Base-by-base conservation (phyloP, 1,140 invertebrate genomes). In the Megalonaias nervosa region DNA sequence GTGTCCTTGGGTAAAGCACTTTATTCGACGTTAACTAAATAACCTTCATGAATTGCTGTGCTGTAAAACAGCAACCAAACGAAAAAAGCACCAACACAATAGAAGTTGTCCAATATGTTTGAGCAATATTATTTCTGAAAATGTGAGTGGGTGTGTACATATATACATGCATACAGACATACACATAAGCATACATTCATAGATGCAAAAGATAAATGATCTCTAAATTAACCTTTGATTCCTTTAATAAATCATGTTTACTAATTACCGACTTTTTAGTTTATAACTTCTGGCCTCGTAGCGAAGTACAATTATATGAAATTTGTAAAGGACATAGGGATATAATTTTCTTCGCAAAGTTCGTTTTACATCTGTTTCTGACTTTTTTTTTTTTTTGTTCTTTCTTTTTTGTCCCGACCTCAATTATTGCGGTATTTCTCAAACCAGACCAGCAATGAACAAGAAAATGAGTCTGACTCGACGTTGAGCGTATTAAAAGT, bases 111-210 rank as follows among this genome's bases (percentile, higher is more conserved):
- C 94, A 75, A 95, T 95, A 0, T 90, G 97, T 95, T 96, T 89
- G 88, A 97, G 38, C 96, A 97, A 91, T 97, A 96, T 48, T 48
- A 11, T 48, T 48, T 48, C 88, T 97, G 96, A 95, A 93, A 95
- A 81, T 91, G 82, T 81, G 74, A 60, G 48, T 48, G 2, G 6
- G 19, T 17, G 66, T 26, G 38, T 65, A 66, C 21, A 56, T 56
- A 70, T 26, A 19, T 70, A 71, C 57, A 58, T 70, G 48, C 48
- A 70, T 59, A 55, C 60, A 67, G 31, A 58, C 48, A 73, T 26
- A 21, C 67, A 69, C 60, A 62, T 48, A 69, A 60, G 61, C 59
- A 75, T n/a, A 62, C 48, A 77, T 57, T 59, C 68, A 76, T 56
- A 48, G 56, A 73, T 55, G 23, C 58, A 60, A 16, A 38, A 64